These are phyloP conservation scores for Labeo rohita DNA, from an alignment of 2,113 vertebrate species.

Conservation along the genomic window DNA sequence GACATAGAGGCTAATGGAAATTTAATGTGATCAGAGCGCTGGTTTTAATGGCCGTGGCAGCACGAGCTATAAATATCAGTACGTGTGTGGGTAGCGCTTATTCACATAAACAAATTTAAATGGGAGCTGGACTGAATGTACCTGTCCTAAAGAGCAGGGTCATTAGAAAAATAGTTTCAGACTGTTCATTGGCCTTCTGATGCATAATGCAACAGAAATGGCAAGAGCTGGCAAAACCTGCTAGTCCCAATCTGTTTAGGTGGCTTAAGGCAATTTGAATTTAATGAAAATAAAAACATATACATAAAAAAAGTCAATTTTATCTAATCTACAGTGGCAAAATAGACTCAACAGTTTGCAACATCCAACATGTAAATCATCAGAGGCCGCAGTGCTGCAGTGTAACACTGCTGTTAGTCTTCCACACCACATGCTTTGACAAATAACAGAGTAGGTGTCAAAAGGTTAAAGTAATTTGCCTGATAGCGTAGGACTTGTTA, in stretches of 20 bases:
- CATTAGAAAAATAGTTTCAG: not conserved
- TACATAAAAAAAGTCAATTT: too few relatives aligned
- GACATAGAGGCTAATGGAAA: slow-evolving; percentile 8
- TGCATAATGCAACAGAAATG: not conserved
- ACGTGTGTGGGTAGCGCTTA: slow-evolving; percentile 3
- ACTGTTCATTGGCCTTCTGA: not conserved
- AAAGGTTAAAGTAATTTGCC: slow-evolving; percentile 47
- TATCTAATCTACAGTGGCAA: slow-evolving; percentile 1
- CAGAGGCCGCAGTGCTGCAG: too few relatives aligned
- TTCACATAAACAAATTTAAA: slow-evolving; percentile 28
- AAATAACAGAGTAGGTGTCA: slow-evolving; percentile 5
- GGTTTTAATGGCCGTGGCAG: slow-evolving; percentile 33
- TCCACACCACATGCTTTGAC: slow-evolving; percentile 3
- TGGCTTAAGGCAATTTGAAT: not conserved
- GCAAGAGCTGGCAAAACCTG: not conserved
- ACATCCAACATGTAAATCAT: not conserved
- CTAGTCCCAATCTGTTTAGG: not conserved
- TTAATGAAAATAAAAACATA: not conserved
- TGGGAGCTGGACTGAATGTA: not conserved
- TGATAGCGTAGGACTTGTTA: slow-evolving; percentile 22
- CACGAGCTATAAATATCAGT: not conserved
- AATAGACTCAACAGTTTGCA: not conserved
- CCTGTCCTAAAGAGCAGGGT: slow-evolving; percentile 16
- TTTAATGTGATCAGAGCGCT: slow-evolving; percentile 23
- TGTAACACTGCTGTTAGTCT: slow-evolving; percentile 1